Evolutionary conservation across 2,888 invertebrate genomes (phyloP).

Genomic region (Spilosoma lubricipeda): DNA sequence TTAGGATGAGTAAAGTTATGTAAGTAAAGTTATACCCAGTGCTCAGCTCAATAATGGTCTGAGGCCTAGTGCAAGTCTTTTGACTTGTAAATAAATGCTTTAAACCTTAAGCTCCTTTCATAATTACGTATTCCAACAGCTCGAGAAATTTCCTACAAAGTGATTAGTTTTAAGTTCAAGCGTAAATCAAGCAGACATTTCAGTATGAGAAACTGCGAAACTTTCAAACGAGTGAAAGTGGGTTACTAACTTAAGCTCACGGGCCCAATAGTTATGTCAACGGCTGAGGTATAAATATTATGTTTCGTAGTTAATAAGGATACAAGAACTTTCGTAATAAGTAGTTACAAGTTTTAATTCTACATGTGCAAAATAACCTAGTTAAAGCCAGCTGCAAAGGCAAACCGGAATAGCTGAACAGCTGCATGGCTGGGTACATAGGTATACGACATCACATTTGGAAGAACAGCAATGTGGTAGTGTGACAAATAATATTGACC

Average conservation of each 20-base stretch:
- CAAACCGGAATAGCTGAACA: slow-evolving; percentile 60
- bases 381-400: slow-evolving; percentile 58
- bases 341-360: slow-evolving; percentile 8
- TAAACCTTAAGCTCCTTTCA: not conserved
- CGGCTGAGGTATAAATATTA: slow-evolving; percentile 6
- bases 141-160: not conserved
- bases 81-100: not conserved
- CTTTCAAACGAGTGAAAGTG: slow-evolving; percentile 3
- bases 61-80: not conserved
- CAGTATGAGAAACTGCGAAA: not conserved
- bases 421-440: slow-evolving; percentile 42
- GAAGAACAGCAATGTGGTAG: not conserved
- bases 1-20: not conserved
- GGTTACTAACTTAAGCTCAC: not conserved
- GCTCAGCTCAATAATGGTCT: too few species aligned
- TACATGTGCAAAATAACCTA: slow-evolving; percentile 51
- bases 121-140: not conserved
- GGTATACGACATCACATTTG: not conserved
- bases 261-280: not conserved
- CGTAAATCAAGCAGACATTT: not conserved
- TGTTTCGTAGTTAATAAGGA: slow-evolving; percentile 1
- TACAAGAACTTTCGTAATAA: slow-evolving; percentile 2
- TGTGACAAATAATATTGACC: not conserved
- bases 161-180: not conserved
- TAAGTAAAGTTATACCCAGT: not conserved